Evolutionary conservation across 2,888 invertebrate genomes (phyloP).

Genomic region (Latrodectus hesperus): DNA sequence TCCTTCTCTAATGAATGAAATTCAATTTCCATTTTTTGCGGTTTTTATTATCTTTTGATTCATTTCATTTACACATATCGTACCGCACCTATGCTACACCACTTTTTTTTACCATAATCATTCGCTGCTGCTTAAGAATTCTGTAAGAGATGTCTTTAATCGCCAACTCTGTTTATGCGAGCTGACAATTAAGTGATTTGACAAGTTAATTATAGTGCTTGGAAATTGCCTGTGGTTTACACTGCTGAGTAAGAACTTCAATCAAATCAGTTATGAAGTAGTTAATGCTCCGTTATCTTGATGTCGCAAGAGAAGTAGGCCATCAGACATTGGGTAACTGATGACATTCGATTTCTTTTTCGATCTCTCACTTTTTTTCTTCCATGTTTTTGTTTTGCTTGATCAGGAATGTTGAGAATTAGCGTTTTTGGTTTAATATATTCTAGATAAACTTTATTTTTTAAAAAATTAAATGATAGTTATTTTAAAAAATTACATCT

Average conservation of each 20-base stretch:
- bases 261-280: conserved; percentile 58
- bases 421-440: no score
- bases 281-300: conserved; percentile 39
- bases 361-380: no score
- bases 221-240: conserved; percentile 38
- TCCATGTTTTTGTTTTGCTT: no score
- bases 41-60: conserved; percentile 15
- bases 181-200: conserved; percentile 67
- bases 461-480: no score
- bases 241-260: conserved; percentile 25
- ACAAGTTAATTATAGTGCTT: conserved; percentile 66
- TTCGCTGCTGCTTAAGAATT: conserved; percentile 53
- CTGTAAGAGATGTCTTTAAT: conserved; percentile 43
- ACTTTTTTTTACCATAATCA: conserved; percentile 27
- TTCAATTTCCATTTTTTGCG: conserved; percentile 65
- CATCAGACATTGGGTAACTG: not conserved
- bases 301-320: not conserved
- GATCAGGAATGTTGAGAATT: no score
- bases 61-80: conserved; percentile 4
- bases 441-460: no score
- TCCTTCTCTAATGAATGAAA: conserved; percentile 67
- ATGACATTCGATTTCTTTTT: no score
- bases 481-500: no score
- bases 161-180: conserved; percentile 54
- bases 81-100: conserved; percentile 5